These are phyloP conservation scores for Drosophila atripex DNA, from an alignment of 2,888 invertebrate genomes.

Conservation along the genomic window DNA sequence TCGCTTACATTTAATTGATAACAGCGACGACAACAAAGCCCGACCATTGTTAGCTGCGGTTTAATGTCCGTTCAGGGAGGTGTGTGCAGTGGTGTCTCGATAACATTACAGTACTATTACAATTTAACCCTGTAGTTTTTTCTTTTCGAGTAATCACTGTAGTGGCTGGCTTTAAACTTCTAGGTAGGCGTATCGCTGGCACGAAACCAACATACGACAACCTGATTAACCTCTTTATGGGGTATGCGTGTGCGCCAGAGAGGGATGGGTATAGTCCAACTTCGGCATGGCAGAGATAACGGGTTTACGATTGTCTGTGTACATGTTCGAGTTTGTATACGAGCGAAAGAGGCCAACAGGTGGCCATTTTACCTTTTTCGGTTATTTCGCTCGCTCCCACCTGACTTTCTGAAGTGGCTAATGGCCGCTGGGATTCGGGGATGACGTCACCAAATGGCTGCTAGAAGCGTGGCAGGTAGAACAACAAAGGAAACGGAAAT, in stretches of 20 bases:
- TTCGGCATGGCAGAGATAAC: conserved; percentile 62
- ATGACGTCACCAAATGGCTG: conserved; percentile 26
- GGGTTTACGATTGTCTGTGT: conserved; percentile 44
- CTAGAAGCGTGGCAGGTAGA: conserved; percentile 47
- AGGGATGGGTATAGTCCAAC: conserved; percentile 27
- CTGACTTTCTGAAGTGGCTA: conserved; percentile 9
- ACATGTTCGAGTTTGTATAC: conserved; percentile 23
- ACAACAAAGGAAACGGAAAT: conserved; percentile 76
- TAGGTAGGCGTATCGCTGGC: conserved; percentile 61
- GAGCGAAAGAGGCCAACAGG: conserved; percentile 69
- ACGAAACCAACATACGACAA: conserved; percentile 29
- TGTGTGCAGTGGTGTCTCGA: conserved; percentile 23
- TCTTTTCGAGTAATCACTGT: conserved; percentile 28
- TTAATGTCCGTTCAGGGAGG: conserved; percentile 71
- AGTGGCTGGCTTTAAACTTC: conserved; percentile 5
- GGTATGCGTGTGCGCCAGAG: conserved; percentile 34
- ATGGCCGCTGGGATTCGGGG: conserved; percentile 13
- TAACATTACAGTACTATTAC: background rate
- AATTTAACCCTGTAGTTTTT: no score
- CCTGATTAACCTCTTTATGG: conserved; percentile 39
- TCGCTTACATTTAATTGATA: conserved; percentile 72
- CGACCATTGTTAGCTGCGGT: conserved; percentile 48
- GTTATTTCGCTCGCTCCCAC: conserved; percentile 38
- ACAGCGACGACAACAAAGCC: conserved; percentile 64
- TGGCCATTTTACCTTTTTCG: conserved; percentile 51